These are phyloP conservation scores for Rhogogaster chlorosoma DNA, from an alignment of 2,888 invertebrate genomes.

Conservation along the genomic window DNA sequence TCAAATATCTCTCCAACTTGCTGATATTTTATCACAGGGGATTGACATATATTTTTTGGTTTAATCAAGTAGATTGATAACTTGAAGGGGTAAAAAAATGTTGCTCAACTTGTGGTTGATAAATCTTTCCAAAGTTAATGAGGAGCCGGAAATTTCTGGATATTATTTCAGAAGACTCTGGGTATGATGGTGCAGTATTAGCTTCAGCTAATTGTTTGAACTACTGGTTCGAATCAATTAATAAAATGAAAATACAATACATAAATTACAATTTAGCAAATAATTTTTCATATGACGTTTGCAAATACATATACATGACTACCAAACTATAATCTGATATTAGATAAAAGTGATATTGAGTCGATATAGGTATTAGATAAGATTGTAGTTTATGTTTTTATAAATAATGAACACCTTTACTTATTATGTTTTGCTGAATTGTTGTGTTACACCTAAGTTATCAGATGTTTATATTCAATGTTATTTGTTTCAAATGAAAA, in stretches of 20 bases:
- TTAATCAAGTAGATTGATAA: not conserved
- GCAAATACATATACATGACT: not conserved
- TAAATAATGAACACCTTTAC: not conserved
- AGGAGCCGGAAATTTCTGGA: not conserved
- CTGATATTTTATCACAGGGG: not conserved
- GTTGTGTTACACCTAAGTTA: not conserved
- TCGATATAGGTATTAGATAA: not conserved
- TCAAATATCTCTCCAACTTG: not conserved
- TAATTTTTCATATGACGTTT: not conserved
- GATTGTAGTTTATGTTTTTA: not conserved
- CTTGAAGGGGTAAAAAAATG: not conserved
- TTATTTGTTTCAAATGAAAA: not conserved
- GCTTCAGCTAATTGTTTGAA: not conserved
- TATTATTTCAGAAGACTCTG: not conserved
- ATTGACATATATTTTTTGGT: not conserved
- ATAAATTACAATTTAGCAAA: too few relatives aligned
- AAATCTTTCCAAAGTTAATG: not conserved
- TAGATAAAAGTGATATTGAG: constrained; percentile 47
- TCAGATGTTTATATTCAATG: not conserved
- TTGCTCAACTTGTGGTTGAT: not conserved
- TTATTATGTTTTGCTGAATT: not conserved
- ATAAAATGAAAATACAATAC: not conserved
- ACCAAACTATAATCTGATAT: not conserved
- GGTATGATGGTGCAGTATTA: not conserved
- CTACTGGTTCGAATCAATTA: not conserved